Evolutionary conservation across 2,888 invertebrate species (phyloP), one percentile per base, ranked within the genome.

Genomic region (Pedicia rivosa): DNA sequence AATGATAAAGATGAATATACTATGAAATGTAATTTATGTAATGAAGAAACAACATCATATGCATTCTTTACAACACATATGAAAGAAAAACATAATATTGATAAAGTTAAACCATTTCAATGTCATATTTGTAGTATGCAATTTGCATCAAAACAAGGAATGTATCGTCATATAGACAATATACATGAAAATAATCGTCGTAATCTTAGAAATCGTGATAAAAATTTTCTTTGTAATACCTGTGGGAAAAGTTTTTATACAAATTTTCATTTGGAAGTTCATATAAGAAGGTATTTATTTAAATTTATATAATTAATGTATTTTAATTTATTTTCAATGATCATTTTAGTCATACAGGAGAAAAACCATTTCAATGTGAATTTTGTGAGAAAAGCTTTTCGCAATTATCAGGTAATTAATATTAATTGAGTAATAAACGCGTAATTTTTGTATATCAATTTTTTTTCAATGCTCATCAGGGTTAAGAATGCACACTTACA

Each of bases 241-340:
- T 57, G 57, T 45, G 43, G 46, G 4, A 57, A 56, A 26, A 48
- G 43, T 17, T 56, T 54, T 49, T 50, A 50, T 2, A 54, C 56
- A 8, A 52, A 48, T 39, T 55, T 55, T 2, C 55, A 54, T 37
- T 39, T 57, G 6, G 48, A 51, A 30, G 55, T 53, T 1, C 57
- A 57, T 14, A 50, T 55, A 48, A 50, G 40, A 4, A 17, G n/a
- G n/a, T n/a, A n/a, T n/a, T n/a, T n/a, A n/a, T n/a, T n/a, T n/a
- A n/a, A n/a, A n/a, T n/a, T n/a, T n/a, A n/a, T n/a, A n/a, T n/a
- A n/a, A n/a, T n/a, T n/a, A n/a, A n/a, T n/a, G n/a, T n/a, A n/a
- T n/a, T n/a, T n/a, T n/a, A n/a, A n/a, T n/a, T n/a, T n/a, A n/a
- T n/a, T n/a, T n/a, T n/a, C n/a, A n/a, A n/a, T n/a, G n/a, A n/a